Conservation (phyloP, 2,797 vertebrate genomes). For the Sebastes cheni region DNA sequence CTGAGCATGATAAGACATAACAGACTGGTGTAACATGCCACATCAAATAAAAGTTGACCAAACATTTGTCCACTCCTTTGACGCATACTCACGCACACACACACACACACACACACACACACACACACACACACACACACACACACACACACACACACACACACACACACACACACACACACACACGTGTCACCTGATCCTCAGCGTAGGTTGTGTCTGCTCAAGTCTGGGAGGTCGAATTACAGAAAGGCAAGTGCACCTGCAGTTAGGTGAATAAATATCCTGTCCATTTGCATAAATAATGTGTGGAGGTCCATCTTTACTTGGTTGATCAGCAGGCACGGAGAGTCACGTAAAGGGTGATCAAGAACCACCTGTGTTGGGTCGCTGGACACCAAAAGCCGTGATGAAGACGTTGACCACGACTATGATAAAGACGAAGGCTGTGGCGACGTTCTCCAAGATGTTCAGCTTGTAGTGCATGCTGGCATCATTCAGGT, state of each 20-base stretch:
- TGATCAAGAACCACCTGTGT: slow-evolving; percentile 1
- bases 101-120: background rate
- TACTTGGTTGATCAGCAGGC: background rate
- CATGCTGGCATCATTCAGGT: slow-evolving; percentile 91
- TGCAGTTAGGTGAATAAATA: slow-evolving; percentile 8
- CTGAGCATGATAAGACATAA: slow-evolving; percentile 46
- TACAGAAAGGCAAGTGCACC: slow-evolving; percentile 7
- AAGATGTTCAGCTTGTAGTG: slow-evolving; percentile 90
- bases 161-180: background rate
- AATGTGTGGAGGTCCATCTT: background rate
- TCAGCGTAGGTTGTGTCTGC: background rate
- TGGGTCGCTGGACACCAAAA: slow-evolving; percentile 92
- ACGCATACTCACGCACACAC: background rate
- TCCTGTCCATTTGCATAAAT: background rate
- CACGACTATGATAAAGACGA: slow-evolving; percentile 95
- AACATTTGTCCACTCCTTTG: background rate
- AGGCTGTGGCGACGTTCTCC: slow-evolving; percentile 91
- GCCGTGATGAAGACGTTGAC: slow-evolving; percentile 97
- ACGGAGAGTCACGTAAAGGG: background rate
- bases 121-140: background rate
- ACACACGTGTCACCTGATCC: background rate
- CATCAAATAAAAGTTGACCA: background rate
- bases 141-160: background rate
- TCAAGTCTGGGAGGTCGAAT: background rate
- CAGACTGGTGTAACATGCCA: background rate